Evolutionary conservation across 2,888 invertebrate genomes (phyloP).

Genomic region (Drosophila differens): DNA sequence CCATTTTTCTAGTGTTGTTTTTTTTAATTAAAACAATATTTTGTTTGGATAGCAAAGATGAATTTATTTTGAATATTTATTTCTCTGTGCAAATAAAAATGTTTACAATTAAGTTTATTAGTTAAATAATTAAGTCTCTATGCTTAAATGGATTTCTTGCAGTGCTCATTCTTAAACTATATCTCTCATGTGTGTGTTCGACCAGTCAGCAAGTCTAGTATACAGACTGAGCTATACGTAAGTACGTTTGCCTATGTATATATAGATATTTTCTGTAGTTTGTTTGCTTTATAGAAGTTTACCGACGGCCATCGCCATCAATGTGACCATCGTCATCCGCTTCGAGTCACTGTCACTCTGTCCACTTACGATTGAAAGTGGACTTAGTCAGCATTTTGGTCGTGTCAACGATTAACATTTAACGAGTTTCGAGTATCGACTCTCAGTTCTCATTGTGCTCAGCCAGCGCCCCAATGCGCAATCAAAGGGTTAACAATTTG

Average conservation of each 20-base stretch:
- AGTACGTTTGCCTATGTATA: constrained; percentile 20
- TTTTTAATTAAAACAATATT: not conserved
- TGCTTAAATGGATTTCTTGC: not conserved
- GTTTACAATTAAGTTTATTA: not conserved
- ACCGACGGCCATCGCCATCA: constrained; percentile 26
- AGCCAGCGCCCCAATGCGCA: constrained; percentile 43
- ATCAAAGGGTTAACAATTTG: constrained; percentile 75
- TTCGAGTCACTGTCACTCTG: constrained; percentile 29
- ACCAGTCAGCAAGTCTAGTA: constrained; percentile 33
- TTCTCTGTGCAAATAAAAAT: not conserved
- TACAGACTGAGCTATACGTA: constrained; percentile 14
- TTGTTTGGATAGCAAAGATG: not conserved
- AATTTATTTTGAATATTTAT: not conserved
- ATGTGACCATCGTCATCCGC: constrained; percentile 30
- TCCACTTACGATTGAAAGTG: constrained; percentile 41
- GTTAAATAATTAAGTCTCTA: not conserved
- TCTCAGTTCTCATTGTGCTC: constrained; percentile 39
- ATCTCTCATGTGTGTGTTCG: not conserved
- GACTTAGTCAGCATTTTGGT: constrained; percentile 75
- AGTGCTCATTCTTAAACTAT: not conserved
- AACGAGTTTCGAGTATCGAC: constrained; percentile 61
- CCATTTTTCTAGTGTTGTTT: not conserved
- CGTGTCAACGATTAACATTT: constrained; percentile 80
- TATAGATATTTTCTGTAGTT: constrained; percentile 13
- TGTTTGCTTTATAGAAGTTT: constrained; percentile 52